phyloP scores from a whole-genome alignment of 2,888 invertebrate genomes.

The Phyllotreta cruciferae region DNA sequence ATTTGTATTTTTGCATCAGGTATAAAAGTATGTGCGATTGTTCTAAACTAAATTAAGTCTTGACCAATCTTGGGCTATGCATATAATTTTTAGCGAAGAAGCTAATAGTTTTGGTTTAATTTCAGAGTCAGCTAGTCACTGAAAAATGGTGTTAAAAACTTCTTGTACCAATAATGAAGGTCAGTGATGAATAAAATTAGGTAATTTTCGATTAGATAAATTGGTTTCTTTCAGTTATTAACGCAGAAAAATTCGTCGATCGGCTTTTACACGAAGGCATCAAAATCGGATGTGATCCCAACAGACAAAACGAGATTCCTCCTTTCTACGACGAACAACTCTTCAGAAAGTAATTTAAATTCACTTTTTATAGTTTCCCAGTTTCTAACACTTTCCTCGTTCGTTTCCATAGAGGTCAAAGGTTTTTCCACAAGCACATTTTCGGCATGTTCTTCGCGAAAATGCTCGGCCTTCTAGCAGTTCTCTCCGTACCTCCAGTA shows the following conservation, averaged over 20 bases:
- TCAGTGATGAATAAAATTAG: no score
- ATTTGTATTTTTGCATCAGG: no score
- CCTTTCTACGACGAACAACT: constrained; percentile 69
- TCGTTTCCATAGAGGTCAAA: constrained; percentile 69
- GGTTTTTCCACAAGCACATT: constrained; percentile 73
- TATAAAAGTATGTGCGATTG: no score
- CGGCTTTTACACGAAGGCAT: constrained; percentile 60
- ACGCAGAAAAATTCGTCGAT: constrained; percentile 45
- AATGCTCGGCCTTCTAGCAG: constrained; percentile 76
- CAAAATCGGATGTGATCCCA: constrained; percentile 62
- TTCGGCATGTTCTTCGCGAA: constrained; percentile 76
- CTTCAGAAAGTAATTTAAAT: constrained; percentile 23
- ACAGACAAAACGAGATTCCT: constrained; percentile 63
- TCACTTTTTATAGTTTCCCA: neutral
- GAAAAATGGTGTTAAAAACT: no score
- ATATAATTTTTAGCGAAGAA: no score
- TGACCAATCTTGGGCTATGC: no score
- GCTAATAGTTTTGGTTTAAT: no score
- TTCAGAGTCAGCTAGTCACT: no score
- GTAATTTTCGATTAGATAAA: no score
- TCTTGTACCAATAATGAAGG: no score
- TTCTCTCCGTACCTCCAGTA: constrained; percentile 79
- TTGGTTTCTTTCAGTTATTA: no score
- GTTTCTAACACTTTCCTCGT: constrained; percentile 20
- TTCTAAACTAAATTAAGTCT: no score